These are phyloP conservation scores for Elanoides forficatus DNA, from an alignment of 2,113 vertebrate genomes.

Conservation along the genomic window DNA sequence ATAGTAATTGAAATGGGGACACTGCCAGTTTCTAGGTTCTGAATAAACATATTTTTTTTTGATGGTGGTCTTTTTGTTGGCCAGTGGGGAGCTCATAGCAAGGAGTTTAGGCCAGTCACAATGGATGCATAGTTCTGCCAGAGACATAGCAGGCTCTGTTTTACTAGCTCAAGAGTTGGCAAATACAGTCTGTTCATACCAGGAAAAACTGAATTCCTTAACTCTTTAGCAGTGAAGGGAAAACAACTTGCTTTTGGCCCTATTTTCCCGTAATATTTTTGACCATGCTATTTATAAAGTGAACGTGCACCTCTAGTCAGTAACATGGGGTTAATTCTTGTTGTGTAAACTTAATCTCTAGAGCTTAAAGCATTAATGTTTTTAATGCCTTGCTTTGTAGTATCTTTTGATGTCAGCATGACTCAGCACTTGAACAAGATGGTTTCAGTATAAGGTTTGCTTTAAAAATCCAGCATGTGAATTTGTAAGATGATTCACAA, in stretches of 20 bases:
- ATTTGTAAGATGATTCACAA: neutral
- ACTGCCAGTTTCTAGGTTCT: conserved; percentile 17
- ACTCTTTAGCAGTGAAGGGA: neutral
- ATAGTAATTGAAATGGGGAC: conserved; percentile 37
- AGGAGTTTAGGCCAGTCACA: conserved; percentile 30
- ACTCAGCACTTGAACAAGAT: neutral
- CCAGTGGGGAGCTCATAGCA: neutral
- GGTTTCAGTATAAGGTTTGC: neutral
- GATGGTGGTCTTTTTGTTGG: conserved; percentile 32
- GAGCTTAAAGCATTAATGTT: neutral
- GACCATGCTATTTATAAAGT: neutral
- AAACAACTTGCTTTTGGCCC: neutral
- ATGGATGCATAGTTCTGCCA: conserved; percentile 41
- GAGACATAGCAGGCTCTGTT: conserved; percentile 43
- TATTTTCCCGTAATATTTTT: neutral
- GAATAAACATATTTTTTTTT: neutral
- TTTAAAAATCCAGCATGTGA: neutral
- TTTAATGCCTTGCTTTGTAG: neutral
- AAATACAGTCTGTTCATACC: neutral
- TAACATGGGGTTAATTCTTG: neutral
- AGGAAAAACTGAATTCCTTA: neutral
- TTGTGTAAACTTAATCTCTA: neutral
- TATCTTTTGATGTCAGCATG: neutral
- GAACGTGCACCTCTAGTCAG: neutral
- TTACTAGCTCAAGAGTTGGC: conserved; percentile 6